Base-by-base conservation (phyloP, 2,113 vertebrate species). In the Pantherophis guttatus region DNA sequence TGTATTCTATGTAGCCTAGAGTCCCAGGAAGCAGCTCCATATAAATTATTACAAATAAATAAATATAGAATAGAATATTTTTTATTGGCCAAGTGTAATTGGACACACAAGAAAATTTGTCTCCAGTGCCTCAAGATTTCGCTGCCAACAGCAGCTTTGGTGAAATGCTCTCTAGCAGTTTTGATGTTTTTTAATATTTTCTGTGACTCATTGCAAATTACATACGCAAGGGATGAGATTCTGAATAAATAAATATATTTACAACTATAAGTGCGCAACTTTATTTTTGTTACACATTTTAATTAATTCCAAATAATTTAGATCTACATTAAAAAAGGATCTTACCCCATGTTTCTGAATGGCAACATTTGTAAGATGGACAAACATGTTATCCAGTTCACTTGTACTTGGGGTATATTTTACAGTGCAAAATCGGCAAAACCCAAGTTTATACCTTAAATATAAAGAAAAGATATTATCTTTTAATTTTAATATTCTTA, bases 301-400 rank as follows among this genome's bases (percentile, higher is more conserved):
- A 10, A 89, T 33, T 2, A n/a, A 90, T 29, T 89, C 29, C 58
- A 91, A 89, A 94, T 93, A 92, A 94, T 54, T n/a, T 87, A 53
- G 48, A 54, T 65, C 53, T 62, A 62, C 9, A 88, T 52, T 65
- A 65, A 54, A 23, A 39, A 91, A 44, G 10, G 89, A 87, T 93
- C 98, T 97, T 93, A 99, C 99, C 97, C 99, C 99, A 0, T 99
- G 99, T 91, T 99, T 99, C 96, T 99, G 99, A 94, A 99, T 99
- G 96, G 99, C 99, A 65, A 99, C 99, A 0, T 99, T 99, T 58
- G 99, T 99, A 91, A 99, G 99, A 62, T 99, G 99, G 0, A 99
- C 98, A 94, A 99, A 99, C 99, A 99, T 99, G 97, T 99, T 99
- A 97, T 99, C 99, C 96, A 99, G 95, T 93, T 99, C 99, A 65